phyloP scores from a whole-genome alignment of 2,113 vertebrate genomes.

The Ameiurus melas region DNA sequence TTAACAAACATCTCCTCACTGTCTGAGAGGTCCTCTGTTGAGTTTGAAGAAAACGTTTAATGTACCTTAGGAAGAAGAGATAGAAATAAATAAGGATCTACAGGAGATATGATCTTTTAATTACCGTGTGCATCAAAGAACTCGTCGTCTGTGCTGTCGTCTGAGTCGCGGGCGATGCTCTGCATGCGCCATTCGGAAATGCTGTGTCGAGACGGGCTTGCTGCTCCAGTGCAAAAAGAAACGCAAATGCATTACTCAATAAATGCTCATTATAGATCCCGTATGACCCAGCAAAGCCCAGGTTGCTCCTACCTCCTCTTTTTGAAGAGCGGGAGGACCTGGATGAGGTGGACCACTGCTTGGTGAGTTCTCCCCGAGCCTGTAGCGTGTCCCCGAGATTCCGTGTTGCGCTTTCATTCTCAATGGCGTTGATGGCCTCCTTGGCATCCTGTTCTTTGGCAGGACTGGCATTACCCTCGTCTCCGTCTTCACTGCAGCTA shows the following conservation, averaged over 20 bases:
- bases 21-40: slow-evolving; percentile 90
- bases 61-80: background rate
- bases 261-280: background rate
- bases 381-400: slow-evolving; percentile 71
- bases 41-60: background rate
- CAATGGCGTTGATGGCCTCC: slow-evolving; percentile 71
- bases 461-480: slow-evolving; percentile 62
- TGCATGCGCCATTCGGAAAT: slow-evolving; percentile 90
- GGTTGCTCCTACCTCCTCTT: slow-evolving; percentile 82
- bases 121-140: slow-evolving; percentile 88
- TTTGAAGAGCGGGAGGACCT: slow-evolving; percentile 94
- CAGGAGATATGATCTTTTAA: background rate
- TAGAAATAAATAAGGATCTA: background rate
- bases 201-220: slow-evolving; percentile 83
- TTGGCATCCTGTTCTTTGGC: slow-evolving; percentile 73
- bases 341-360: slow-evolving; percentile 98
- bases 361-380: slow-evolving; percentile 84
- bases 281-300: background rate
- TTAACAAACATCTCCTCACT: slow-evolving; percentile 87
- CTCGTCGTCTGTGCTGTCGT: slow-evolving; percentile 86
- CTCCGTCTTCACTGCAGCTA: slow-evolving; percentile 68
- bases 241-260: background rate
- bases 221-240: slow-evolving; percentile 63
- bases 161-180: slow-evolving; percentile 86
- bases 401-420: slow-evolving; percentile 69